A percentile compares a stretch with the other conserved stretches of the same genome.
phyloP scores from a whole-genome alignment of 2,113 vertebrate genomes.

The Nesospiza acunhae region DNA sequence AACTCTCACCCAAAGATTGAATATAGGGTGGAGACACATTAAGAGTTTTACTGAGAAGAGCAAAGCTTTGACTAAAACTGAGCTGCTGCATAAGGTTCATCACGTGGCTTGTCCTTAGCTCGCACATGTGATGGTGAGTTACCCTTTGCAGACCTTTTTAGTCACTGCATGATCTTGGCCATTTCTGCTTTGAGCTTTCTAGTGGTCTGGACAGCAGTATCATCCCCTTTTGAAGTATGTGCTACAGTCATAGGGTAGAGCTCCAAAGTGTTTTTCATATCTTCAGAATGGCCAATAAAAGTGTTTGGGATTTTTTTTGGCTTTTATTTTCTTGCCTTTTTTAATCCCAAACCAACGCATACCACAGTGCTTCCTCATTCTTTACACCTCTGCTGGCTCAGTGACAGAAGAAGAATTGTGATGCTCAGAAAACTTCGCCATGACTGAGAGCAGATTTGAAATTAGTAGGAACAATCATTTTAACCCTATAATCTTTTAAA shows the following conservation, averaged over 20 bases:
- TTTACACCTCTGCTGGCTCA: background rate
- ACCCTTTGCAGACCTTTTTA: background rate
- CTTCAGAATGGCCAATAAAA: background rate
- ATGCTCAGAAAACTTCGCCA: background rate
- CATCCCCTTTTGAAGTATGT: background rate
- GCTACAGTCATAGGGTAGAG: background rate
- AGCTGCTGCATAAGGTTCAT: background rate
- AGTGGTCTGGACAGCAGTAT: background rate
- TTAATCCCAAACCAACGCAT: background rate
- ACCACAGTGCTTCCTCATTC: background rate
- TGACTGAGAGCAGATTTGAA: background rate
- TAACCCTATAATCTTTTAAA: background rate
- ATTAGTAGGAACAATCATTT: background rate
- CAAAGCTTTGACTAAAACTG: background rate
- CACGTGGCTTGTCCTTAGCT: background rate
- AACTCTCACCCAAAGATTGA: background rate
- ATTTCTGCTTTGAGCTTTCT: background rate
- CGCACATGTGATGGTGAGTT: background rate
- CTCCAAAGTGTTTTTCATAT: background rate
- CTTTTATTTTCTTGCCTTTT: background rate
- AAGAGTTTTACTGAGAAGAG: background rate
- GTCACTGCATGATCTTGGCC: background rate
- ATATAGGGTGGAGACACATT: background rate
- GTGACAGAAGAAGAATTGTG: background rate
- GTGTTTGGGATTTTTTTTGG: background rate